phyloP scores from a whole-genome alignment of 2,113 vertebrate species.

The Platycercus adscitus region DNA sequence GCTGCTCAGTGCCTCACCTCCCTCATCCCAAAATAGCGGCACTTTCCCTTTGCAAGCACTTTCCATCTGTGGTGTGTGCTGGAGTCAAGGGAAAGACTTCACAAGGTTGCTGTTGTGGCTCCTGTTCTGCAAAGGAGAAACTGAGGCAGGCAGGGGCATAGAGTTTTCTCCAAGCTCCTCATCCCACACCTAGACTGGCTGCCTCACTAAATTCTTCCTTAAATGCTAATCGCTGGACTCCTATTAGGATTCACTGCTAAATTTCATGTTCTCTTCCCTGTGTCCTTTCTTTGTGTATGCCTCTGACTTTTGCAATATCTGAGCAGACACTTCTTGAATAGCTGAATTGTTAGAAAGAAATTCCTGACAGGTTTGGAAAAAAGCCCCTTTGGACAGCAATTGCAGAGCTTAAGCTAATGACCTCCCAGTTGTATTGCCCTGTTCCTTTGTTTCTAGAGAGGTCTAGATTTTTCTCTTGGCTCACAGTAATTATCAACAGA shows the following conservation, averaged over 20 bases:
- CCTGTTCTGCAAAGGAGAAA: background rate
- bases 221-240: accelerated
- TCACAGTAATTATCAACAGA: slow-evolving; percentile 31
- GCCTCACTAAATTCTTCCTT: background rate
- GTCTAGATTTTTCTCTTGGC: slow-evolving; percentile 36
- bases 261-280: background rate
- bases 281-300: background rate
- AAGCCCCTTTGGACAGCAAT: slow-evolving; percentile 8
- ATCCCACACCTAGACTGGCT: background rate
- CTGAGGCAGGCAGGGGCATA: background rate
- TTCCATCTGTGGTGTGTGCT: background rate
- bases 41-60: slow-evolving; percentile 18
- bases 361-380: slow-evolving; percentile 5
- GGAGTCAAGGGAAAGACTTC: background rate
- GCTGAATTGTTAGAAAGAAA: background rate
- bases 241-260: background rate
- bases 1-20: slow-evolving; percentile 17
- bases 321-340: background rate
- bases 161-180: background rate
- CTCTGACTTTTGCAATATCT: background rate
- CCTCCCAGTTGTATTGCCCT: background rate
- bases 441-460: background rate
- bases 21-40: background rate
- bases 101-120: background rate
- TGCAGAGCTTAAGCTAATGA: slow-evolving; percentile 30